Evolutionary conservation across 2,797 vertebrate species (phyloP).

Genomic region (Myotis daubentonii): DNA sequence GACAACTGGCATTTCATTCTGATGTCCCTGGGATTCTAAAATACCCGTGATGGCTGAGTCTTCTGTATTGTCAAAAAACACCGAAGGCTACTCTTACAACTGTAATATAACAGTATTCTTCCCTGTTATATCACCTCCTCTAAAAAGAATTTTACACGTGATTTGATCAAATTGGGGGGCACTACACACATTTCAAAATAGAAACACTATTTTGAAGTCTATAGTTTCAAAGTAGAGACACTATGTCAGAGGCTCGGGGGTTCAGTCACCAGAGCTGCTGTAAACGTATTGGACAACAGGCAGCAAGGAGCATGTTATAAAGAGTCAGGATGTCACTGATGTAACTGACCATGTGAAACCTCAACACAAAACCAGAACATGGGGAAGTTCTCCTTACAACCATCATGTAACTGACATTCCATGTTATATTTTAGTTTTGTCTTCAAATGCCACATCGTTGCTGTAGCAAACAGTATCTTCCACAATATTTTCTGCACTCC

Average conservation of each 20-base stretch:
- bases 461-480: constrained; percentile 65
- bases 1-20: constrained; percentile 68
- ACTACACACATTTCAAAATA: constrained; percentile 75
- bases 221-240: constrained; percentile 67
- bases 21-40: constrained; percentile 72
- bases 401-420: constrained; percentile 58
- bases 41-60: constrained; percentile 74
- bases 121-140: constrained; percentile 70
- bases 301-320: constrained; percentile 65
- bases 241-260: constrained; percentile 68
- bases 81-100: constrained; percentile 80
- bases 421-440: constrained; percentile 56
- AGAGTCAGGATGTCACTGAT: constrained; percentile 76
- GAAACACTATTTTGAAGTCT: too few relatives aligned
- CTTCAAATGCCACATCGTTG: constrained; percentile 67
- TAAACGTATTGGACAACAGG: constrained; percentile 21
- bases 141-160: constrained; percentile 70
- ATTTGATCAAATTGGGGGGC: constrained; percentile 69
- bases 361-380: constrained; percentile 77
- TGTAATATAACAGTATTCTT: constrained; percentile 40
- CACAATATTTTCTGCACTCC: constrained; percentile 65
- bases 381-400: constrained; percentile 45
- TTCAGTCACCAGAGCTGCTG: neutral
- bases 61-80: constrained; percentile 73
- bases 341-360: constrained; percentile 79